Evolutionary conservation across 1,140 invertebrate species (phyloP), one percentile per base, ranked within the genome.

Genomic region (Muscidifurax raptorellus): DNA sequence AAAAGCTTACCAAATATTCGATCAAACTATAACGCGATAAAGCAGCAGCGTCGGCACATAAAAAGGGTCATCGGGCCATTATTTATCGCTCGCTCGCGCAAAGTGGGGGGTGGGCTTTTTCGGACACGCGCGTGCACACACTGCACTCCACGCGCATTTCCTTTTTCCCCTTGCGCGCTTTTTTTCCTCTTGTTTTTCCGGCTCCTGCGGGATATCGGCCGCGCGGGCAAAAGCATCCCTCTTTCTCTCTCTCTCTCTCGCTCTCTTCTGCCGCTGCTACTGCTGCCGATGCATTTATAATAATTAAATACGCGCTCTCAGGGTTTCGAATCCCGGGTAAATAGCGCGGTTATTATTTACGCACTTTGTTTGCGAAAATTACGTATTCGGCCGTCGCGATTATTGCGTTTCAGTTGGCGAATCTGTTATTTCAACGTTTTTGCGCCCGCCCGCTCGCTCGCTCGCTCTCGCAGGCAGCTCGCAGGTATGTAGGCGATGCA

Each of bases 321-420:
- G 85, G 67, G 80, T n/a, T 52, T 27, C 85, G 87, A 88, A 82
- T 78, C 82, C 75, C 80, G 86, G 87, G 89, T 86, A 90, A 91
- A 91, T 89, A 91, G 88, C 89, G 89, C 88, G 92, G 91, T 93
- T 92, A 93, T 92, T 93, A 93, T 93, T 92, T 92, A 91, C 90
- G 89, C 89, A 91, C 91, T 92, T 92, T 93, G 92, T 93, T 93
- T 92, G 91, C 90, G 91, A 92, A 92, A 92, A 93, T 92, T 93
- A 93, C 90, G 90, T 92, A 92, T 92, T 92, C 90, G 90, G 87
- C 88, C 90, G 90, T 89, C 87, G 90, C 91, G 91, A 93, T 93
- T 92, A 92, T 92, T 93, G 90, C 90, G 90, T 91, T 91, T 91
- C 89, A 90, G 90, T 92, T 92, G 90, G 89, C 83, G 87, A 86